A percentile compares a stretch with the other conserved stretches of the same genome.
phyloP scores from a whole-genome alignment of 2,113 vertebrate species.

The Thalassarche chlororhynchos region DNA sequence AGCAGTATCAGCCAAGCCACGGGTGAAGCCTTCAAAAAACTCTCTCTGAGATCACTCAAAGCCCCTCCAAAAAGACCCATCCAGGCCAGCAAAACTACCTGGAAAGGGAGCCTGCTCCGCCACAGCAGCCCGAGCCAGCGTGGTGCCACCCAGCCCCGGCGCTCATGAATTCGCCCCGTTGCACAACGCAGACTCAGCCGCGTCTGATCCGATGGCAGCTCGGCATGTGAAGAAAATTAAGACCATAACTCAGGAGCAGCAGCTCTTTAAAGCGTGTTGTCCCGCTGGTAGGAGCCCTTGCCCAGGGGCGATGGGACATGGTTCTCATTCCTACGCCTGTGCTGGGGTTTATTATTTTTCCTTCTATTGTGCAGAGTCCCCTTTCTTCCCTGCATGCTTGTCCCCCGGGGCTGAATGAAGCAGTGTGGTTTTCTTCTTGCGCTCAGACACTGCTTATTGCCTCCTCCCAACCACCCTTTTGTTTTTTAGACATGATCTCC shows the following conservation, averaged over 20 bases:
- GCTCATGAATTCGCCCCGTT: rapidly evolving
- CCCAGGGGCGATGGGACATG: background rate
- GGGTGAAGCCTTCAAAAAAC: background rate
- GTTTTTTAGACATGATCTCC: background rate
- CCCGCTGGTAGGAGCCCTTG: background rate
- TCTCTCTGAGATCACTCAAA: background rate
- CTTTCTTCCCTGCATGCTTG: slow-evolving; percentile 21
- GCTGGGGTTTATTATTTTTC: slow-evolving; percentile 42
- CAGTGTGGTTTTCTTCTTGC: background rate
- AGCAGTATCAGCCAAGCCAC: rapidly evolving
- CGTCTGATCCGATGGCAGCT: background rate
- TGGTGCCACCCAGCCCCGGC: background rate
- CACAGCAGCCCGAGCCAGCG: background rate
- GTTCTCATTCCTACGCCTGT: slow-evolving; percentile 43
- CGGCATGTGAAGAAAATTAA: slow-evolving; percentile 6
- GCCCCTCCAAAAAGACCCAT: background rate
- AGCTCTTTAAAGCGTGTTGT: background rate
- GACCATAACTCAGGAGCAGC: slow-evolving; percentile 19
- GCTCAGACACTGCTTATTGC: background rate
- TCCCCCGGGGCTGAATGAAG: background rate
- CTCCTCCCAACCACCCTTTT: background rate
- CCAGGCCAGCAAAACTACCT: background rate
- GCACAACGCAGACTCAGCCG: background rate
- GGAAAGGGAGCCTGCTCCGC: background rate
- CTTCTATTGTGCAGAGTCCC: slow-evolving; percentile 45